Conservation (phyloP, 2,888 invertebrate species). For the Synanthedon myopaeformis region DNA sequence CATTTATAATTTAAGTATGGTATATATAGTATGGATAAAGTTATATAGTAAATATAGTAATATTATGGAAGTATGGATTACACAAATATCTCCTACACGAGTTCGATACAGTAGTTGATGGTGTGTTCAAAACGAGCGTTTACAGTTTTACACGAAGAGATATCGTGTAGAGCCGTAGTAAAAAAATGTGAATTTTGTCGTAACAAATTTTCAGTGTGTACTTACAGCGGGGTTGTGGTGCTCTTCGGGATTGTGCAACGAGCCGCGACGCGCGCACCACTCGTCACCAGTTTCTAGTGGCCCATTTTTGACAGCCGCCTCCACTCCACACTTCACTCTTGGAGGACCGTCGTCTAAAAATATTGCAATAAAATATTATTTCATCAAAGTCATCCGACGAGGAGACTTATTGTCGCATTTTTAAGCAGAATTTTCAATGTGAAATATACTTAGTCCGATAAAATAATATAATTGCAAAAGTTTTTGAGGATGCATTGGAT, state of each 20-base stretch:
- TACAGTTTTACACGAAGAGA: too few species aligned
- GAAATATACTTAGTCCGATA: too few species aligned
- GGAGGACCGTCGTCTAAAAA: conserved; percentile 38
- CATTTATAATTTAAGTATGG: too few species aligned
- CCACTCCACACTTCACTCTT: conserved; percentile 32
- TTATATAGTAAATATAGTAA: too few species aligned
- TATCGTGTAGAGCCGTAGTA: neutral
- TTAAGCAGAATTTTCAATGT: neutral
- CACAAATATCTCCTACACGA: too few species aligned
- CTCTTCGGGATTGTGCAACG: conserved; percentile 21
- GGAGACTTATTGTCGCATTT: neutral
- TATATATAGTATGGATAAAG: too few species aligned
- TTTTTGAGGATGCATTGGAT: too few species aligned
- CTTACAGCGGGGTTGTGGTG: conserved; percentile 26
- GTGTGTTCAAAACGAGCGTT: too few species aligned
- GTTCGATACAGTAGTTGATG: too few species aligned
- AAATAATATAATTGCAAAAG: too few species aligned
- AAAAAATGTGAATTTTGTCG: neutral
- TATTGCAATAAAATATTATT: neutral
- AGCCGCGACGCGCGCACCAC: conserved; percentile 31
- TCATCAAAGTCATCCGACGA: neutral
- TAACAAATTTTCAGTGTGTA: neutral
- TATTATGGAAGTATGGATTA: too few species aligned
- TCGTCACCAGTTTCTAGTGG: conserved; percentile 33
- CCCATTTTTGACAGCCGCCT: conserved; percentile 43